Evolutionary conservation across 2,797 vertebrate genomes (phyloP), one percentile per base, ranked within the genome.

Genomic region (Pterois miles): DNA sequence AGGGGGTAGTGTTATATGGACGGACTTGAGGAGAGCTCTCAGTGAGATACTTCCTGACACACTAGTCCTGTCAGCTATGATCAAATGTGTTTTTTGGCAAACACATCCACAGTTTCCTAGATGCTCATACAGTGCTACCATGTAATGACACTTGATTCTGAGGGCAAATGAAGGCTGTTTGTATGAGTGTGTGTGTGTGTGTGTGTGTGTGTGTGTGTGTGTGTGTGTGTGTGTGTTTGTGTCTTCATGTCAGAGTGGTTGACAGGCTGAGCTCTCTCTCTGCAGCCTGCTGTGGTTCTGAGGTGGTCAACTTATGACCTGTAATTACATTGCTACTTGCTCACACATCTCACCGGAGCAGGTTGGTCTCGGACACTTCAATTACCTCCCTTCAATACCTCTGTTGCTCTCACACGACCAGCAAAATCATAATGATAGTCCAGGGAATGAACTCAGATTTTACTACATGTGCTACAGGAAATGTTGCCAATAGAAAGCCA

Each of bases 221-320:
- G 53, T 43, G 33, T 59, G 77, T 40, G 64, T 43, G 65, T 50
- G 64, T 22, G n/a, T 71, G 31, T 53, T 13, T 50, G 27, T 50
- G 71, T 73, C 33, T 53, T 23, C 48, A 59, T 56, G 77, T 90
- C 85, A 74, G 63, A 59, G 71, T 77, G 83, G 53, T 85, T 90
- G 92, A 91, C 91, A 91, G 89, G 72, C 80, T 81, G 84, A 81
- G 88, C 84, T 89, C 86, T 89, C 86, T 93, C 80, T 67, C 66
- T 58, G 71, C 38, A 73, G 40, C 83, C 86, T 65, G 76, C 83
- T 68, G 82, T 81, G 85, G 89, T 82, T 92, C 90, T 71, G 80
- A 91, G 85, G 86, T 90, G 88, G 71, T 93, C 90, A 92, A 92
- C 94, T 89, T 89, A 89, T 93, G 90, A 93, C 91, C 92, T 95